Evolutionary conservation across 2,113 vertebrate species (phyloP).

Genomic region (Pseudonaja textilis): DNA sequence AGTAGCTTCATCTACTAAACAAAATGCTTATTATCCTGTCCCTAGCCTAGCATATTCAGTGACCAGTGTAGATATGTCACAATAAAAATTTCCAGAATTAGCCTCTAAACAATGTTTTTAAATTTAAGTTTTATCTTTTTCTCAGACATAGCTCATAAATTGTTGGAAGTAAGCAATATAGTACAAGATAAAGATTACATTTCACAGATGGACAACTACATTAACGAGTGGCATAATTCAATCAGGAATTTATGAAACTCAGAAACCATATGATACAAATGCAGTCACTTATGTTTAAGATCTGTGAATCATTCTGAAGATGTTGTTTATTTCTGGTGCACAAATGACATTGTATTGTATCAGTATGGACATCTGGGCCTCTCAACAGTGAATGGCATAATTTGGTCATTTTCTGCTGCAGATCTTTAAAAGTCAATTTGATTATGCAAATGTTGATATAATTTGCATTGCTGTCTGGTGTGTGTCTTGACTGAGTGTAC

Average conservation of each 20-base stretch:
- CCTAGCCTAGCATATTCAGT: constrained; percentile 36
- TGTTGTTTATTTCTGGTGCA: neutral
- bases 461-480: constrained; percentile 32
- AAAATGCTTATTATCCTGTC: constrained; percentile 19
- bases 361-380: constrained; percentile 44
- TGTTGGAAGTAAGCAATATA: neutral
- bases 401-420: constrained; percentile 51
- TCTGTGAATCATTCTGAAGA: constrained; percentile 14
- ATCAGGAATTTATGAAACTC: constrained; percentile 19
- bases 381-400: constrained; percentile 33
- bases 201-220: constrained; percentile 25
- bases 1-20: constrained; percentile 16
- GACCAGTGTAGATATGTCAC: constrained; percentile 40
- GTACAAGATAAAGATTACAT: constrained; percentile 26
- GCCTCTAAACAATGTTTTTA: neutral
- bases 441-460: constrained; percentile 58
- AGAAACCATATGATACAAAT: constrained; percentile 34
- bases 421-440: constrained; percentile 61
- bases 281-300: constrained; percentile 40
- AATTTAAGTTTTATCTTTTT: neutral
- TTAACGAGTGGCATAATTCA: constrained; percentile 35
- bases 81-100: constrained; percentile 16
- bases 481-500: constrained; percentile 18
- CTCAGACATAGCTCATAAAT: neutral
- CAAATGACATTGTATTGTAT: constrained; percentile 24